phyloP scores from a whole-genome alignment of 37 sponge, comb jelly and placozoan genomes.

The Halichondria panicea region DNA sequence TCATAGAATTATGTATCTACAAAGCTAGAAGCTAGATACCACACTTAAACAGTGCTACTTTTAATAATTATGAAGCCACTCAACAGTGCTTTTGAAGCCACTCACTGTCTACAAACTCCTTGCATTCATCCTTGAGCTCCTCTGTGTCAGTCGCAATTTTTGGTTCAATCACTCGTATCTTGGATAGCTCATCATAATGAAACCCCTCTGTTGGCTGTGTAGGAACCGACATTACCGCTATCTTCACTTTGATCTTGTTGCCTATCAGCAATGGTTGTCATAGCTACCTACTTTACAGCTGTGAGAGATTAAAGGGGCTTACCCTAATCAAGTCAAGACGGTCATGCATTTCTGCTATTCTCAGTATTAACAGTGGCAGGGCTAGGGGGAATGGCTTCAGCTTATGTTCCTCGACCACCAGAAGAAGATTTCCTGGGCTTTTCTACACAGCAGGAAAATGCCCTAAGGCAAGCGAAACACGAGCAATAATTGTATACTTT shows the following conservation, averaged over 20 bases:
- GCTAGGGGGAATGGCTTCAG: constrained; percentile 42
- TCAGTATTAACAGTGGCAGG: too few relatives aligned
- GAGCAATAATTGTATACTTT: background rate
- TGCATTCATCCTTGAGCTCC: constrained; percentile 93
- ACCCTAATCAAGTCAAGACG: too few relatives aligned
- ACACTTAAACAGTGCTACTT: too few relatives aligned
- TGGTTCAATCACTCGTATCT: constrained; percentile 82
- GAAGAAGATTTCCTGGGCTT: constrained; percentile 34
- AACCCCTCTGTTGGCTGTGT: constrained; percentile 66
- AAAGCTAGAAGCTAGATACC: background rate
- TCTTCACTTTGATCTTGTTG: background rate
- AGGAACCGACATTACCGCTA: constrained; percentile 41
- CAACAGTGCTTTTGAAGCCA: too few relatives aligned
- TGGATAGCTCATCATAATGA: constrained; percentile 87
- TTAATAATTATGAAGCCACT: too few relatives aligned
- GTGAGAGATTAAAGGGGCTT: too few relatives aligned
- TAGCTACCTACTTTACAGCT: background rate
- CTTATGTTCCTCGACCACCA: constrained; percentile 62
- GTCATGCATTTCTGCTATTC: background rate
- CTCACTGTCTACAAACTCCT: constrained; percentile 93
- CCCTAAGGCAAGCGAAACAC: background rate
- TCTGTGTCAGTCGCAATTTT: constrained; percentile 54
- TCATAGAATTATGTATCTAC: too few relatives aligned
- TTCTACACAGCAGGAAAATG: constrained; percentile 26
- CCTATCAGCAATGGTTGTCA: background rate